phyloP scores from a whole-genome alignment of 2,888 invertebrate genomes.

The Chironomus riparius region DNA sequence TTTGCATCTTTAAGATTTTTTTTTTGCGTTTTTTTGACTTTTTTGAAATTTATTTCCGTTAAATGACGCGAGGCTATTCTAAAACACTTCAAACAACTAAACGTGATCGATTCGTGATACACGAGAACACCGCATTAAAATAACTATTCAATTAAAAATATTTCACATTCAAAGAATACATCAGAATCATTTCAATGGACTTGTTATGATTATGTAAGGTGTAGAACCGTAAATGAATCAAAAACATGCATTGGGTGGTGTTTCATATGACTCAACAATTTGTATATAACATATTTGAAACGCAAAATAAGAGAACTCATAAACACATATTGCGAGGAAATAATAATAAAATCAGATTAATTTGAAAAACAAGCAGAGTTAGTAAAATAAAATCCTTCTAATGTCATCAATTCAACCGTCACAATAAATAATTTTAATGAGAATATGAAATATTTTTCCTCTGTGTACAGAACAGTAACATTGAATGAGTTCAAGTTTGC shows the following conservation, averaged over 20 bases:
- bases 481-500: background rate
- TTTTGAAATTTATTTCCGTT: no score
- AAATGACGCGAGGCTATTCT: no score
- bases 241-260: slow-evolving; percentile 1
- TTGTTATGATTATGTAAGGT: background rate
- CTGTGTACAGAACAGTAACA: background rate
- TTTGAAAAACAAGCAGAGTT: no score
- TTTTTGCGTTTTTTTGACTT: no score
- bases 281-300: background rate
- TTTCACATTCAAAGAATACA: background rate
- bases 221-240: background rate
- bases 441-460: background rate
- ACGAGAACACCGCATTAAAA: no score
- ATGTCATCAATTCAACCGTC: slow-evolving; percentile 7
- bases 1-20: no score
- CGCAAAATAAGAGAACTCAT: background rate
- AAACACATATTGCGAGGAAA: background rate
- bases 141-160: no score
- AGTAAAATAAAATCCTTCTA: background rate
- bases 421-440: background rate
- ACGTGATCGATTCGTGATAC: no score
- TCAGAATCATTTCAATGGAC: background rate
- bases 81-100: no score
- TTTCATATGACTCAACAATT: background rate
- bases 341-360: background rate